These are phyloP conservation scores for Carpatolechia fugitivella DNA, from an alignment of 2,888 invertebrate species.

Conservation along the genomic window DNA sequence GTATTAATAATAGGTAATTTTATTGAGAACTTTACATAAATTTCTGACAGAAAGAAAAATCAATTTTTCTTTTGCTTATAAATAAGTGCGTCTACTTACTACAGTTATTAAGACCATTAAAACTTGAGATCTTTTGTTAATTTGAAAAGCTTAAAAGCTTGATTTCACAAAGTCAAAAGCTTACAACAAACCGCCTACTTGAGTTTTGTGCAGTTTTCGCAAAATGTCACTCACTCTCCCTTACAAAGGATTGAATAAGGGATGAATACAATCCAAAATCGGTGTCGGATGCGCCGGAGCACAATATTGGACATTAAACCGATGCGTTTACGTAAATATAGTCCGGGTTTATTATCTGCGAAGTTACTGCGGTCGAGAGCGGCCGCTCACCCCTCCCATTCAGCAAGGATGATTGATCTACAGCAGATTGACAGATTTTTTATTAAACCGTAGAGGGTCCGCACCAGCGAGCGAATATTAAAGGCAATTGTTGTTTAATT, in stretches of 20 bases:
- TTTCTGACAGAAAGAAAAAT: too few relatives aligned
- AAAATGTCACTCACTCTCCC: slow-evolving; percentile 60
- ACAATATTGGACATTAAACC: slow-evolving; percentile 71
- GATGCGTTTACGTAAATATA: slow-evolving; percentile 76
- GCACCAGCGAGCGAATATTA: slow-evolving; percentile 72
- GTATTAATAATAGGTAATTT: too few relatives aligned
- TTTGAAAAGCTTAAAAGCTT: slow-evolving; percentile 4
- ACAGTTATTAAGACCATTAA: too few relatives aligned
- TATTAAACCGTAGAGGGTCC: slow-evolving; percentile 65
- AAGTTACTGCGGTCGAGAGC: slow-evolving; percentile 63
- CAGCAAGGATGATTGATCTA: slow-evolving; percentile 76
- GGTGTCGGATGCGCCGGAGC: slow-evolving; percentile 59
- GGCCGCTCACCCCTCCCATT: slow-evolving; percentile 68
- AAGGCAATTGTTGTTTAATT: slow-evolving; percentile 80
- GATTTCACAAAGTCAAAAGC: slow-evolving; percentile 9
- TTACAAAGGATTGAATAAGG: slow-evolving; percentile 49
- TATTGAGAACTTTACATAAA: too few relatives aligned
- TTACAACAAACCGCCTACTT: slow-evolving; percentile 33
- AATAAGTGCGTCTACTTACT: too few relatives aligned
- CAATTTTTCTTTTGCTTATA: too few relatives aligned
- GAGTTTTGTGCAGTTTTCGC: slow-evolving; percentile 44
- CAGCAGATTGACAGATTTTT: slow-evolving; percentile 78
- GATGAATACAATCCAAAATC: slow-evolving; percentile 47
- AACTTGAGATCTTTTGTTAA: too few relatives aligned
- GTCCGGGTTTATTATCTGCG: slow-evolving; percentile 73